A percentile compares a stretch with the other conserved stretches of the same genome.
These are phyloP conservation scores for Heliconius charithonia DNA, from an alignment of 2,888 invertebrate species.

Conservation along the genomic window DNA sequence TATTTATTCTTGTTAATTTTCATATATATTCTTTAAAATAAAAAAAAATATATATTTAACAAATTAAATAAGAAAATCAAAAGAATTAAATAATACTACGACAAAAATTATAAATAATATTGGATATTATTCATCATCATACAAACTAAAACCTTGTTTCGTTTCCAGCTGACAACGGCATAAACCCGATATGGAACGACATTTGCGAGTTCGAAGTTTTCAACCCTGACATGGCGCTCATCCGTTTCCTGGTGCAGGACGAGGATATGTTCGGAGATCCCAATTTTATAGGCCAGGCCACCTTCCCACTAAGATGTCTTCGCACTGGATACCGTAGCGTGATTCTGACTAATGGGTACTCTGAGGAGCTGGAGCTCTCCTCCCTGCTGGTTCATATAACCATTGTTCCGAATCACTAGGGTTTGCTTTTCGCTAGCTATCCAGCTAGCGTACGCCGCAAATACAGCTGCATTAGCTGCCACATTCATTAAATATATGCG, in stretches of 20 bases:
- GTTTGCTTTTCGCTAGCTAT: neutral
- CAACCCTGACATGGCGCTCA: constrained; percentile 92
- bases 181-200: constrained; percentile 97
- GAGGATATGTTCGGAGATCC: constrained; percentile 99
- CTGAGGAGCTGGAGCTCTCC: constrained; percentile 96
- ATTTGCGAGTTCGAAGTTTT: constrained; percentile 91
- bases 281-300: constrained; percentile 98
- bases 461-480: neutral
- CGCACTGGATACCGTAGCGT: constrained; percentile 96
- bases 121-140: too few species aligned
- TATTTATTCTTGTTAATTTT: too few species aligned
- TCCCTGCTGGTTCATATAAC: constrained; percentile 90
- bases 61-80: too few species aligned
- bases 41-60: too few species aligned
- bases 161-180: constrained; percentile 92
- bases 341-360: constrained; percentile 93
- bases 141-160: neutral
- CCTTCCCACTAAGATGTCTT: constrained; percentile 92
- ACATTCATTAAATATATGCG: neutral
- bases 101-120: neutral
- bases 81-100: neutral
- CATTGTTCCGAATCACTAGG: constrained; percentile 49
- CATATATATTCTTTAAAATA: too few species aligned
- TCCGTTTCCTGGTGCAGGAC: constrained; percentile 95
- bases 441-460: neutral